Evolutionary conservation across 2,113 vertebrate species (phyloP), one percentile per base, ranked within the genome.

Genomic region (Typhlomys cinereus): DNA sequence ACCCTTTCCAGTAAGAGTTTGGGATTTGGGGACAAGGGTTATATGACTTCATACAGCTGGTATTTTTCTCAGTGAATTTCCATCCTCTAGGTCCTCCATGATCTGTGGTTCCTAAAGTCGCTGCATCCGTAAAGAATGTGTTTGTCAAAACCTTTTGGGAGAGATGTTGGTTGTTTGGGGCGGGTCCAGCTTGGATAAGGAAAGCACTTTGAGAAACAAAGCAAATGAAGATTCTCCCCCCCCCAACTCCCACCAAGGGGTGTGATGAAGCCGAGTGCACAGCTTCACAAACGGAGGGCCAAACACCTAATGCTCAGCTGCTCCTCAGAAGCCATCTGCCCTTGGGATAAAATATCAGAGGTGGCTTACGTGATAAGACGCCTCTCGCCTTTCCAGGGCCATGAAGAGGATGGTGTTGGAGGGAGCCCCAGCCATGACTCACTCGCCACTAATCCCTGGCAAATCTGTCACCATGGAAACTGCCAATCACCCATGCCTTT

Each of bases 381-480:
- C 69, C 76, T 70, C 82, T 94, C 62, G 59, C 70, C 48, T 70
- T n/a, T 13, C 50, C 61, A 91, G n/a, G 61, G 88, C 69, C 76
- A 39, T 69, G 78, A 74, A 93, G 83, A 95, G 88, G 84, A 92
- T 70, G 80, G 86, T 0, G 31, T 52, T 73, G 95, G 93, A 96
- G 90, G 66, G 67, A 85, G 92, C 91, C 80, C 88, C 89, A 94
- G 89, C 66, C 83, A 73, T 92, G 94, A 98, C 90, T 97, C 97
- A 96, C 93, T 97, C 95, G 85, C 88, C 93, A 92, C 62, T 97
- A 97, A 98, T 97, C 96, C 96, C 96, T 95, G 87, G 96, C 97
- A 97, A 97, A 96, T 94, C 96, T 90, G 85, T 98, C 10, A 1
- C 98, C 96, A 98, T 97, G 97, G 98, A 97, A 98, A 98, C 98